Evolutionary conservation across 2,113 vertebrate species (phyloP).

Genomic region (Chrysemys picta): DNA sequence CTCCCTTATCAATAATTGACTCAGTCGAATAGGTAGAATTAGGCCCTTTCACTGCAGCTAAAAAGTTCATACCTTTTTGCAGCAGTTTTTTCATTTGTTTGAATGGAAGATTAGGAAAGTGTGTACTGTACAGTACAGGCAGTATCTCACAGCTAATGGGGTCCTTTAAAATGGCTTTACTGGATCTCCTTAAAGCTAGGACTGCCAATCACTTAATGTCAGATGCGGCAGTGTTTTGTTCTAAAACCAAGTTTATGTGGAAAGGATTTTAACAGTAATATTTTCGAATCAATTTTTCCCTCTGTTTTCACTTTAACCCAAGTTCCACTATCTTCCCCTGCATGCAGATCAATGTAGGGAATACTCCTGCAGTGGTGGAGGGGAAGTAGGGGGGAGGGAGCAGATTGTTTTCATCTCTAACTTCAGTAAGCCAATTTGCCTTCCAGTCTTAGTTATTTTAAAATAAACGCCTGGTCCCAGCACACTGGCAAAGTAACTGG

Average conservation of each 20-base stretch:
- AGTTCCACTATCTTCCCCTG: slow-evolving; percentile 14
- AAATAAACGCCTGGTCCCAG: neutral
- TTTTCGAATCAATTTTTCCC: neutral
- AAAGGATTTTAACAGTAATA: slow-evolving; percentile 7
- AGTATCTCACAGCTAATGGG: neutral
- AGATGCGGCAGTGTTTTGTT: neutral
- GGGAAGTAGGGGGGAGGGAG: neutral
- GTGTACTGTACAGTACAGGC: slow-evolving; percentile 9
- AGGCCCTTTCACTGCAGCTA: neutral
- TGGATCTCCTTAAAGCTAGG: neutral
- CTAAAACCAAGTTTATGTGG: neutral
- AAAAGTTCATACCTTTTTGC: slow-evolving; percentile 16
- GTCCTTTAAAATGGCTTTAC: too few relatives aligned
- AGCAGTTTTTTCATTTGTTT: slow-evolving; percentile 37
- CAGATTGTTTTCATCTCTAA: neutral
- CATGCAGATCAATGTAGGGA: neutral
- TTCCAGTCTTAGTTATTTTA: neutral
- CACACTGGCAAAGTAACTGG: neutral
- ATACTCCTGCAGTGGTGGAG: neutral
- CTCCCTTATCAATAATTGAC: neutral
- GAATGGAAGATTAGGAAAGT: neutral
- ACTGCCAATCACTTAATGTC: neutral
- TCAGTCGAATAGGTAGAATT: neutral
- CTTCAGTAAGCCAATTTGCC: neutral
- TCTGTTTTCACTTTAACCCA: neutral